Percentiles rank a stretch among this genome's conserved stretches.
These are phyloP conservation scores for Podarcis muralis DNA, from an alignment of 2,113 vertebrate genomes.

Conservation along the genomic window DNA sequence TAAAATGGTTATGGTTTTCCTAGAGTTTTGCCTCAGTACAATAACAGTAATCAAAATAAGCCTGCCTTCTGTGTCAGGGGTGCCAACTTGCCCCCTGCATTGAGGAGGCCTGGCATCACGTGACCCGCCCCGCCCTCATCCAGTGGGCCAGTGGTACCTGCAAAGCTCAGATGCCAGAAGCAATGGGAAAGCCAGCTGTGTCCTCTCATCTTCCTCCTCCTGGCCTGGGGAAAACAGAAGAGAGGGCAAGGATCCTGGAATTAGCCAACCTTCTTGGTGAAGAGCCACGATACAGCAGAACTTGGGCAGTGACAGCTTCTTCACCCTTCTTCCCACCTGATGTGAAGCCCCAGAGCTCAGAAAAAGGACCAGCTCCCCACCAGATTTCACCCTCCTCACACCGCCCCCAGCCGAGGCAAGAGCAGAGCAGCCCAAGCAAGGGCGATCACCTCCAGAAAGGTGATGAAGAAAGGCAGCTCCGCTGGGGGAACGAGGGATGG, in stretches of 20 bases:
- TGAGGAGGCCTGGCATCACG: no score
- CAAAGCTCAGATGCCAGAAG: not conserved
- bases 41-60: constrained; percentile 3
- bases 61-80: not conserved
- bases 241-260: not conserved
- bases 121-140: no score
- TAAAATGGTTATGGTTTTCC: not conserved
- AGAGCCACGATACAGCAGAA: no score
- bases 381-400: not conserved
- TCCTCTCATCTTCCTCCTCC: not conserved
- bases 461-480: no score
- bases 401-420: no score
- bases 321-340: not conserved
- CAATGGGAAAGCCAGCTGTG: not conserved
- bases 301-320: not conserved
- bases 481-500: no score
- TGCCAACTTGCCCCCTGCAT: no score
- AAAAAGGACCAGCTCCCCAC: not conserved
- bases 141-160: no score
- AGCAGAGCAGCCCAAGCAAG: no score
- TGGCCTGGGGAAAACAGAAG: no score
- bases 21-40: constrained; percentile 18
- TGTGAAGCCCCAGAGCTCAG: not conserved
- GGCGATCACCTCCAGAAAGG: no score
- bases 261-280: not conserved